These are phyloP conservation scores for Arctocebus calabarensis DNA, from an alignment of 2,797 vertebrate genomes.

Conservation along the genomic window DNA sequence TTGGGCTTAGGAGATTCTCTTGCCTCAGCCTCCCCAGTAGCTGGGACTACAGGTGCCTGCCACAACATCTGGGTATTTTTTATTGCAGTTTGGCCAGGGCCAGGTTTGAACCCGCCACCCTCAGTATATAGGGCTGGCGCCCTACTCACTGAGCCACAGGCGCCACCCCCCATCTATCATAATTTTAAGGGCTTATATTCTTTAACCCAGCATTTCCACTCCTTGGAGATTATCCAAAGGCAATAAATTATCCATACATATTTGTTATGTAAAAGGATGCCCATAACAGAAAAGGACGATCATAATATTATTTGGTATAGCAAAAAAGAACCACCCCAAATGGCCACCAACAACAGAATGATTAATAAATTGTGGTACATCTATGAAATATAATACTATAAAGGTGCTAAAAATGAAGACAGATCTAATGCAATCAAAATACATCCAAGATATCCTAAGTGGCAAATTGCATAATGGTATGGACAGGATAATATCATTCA, in stretches of 20 bases:
- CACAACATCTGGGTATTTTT: too few species aligned
- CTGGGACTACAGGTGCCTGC: too few species aligned
- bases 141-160: too few species aligned
- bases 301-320: background rate
- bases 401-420: background rate
- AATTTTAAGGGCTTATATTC: background rate
- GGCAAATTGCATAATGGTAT: background rate
- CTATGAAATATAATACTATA: background rate
- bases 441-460: slow-evolving; percentile 26
- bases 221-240: background rate
- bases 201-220: slow-evolving; percentile 35
- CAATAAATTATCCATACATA: slow-evolving; percentile 4
- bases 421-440: slow-evolving; percentile 20
- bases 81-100: too few species aligned
- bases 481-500: background rate
- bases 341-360: background rate
- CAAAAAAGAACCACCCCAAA: slow-evolving; percentile 17
- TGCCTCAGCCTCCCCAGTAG: too few species aligned
- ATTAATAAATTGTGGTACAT: background rate
- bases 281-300: background rate
- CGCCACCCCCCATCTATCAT: background rate
- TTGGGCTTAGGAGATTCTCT: too few species aligned
- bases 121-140: too few species aligned
- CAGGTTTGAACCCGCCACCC: too few species aligned
- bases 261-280: background rate